These are phyloP conservation scores for Sminthurides bifidus DNA, from an alignment of 1,140 invertebrate genomes.

Conservation along the genomic window DNA sequence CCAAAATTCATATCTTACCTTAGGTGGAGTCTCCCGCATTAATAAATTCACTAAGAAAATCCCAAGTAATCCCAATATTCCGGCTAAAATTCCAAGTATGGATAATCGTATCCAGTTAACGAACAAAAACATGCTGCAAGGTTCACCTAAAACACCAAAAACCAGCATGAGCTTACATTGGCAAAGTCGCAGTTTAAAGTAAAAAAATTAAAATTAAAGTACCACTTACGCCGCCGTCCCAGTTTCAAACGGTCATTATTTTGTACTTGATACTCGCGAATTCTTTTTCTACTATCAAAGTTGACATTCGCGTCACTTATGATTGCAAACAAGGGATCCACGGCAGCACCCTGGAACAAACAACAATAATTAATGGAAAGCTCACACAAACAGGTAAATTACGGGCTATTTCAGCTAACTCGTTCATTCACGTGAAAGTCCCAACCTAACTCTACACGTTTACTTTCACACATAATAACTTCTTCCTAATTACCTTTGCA, in stretches of 20 bases:
- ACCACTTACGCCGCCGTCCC: constrained; percentile 9
- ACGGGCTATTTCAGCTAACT: not conserved
- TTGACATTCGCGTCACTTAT: constrained; percentile 10
- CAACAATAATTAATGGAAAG: not conserved
- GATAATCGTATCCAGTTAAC: not conserved
- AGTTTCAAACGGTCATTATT: constrained; percentile 18
- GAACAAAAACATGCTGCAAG: not conserved
- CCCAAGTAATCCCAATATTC: not conserved
- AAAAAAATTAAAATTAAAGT: not conserved
- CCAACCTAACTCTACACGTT: not conserved
- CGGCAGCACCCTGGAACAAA: constrained; percentile 7
- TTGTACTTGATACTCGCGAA: constrained; percentile 4
- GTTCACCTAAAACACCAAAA: constrained; percentile 1
- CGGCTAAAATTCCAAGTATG: not conserved
- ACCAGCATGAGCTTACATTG: not conserved
- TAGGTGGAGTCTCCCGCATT: not conserved
- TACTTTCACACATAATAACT: not conserved
- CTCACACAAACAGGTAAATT: not conserved
- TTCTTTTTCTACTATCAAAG: constrained; percentile 10
- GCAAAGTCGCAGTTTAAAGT: not conserved
- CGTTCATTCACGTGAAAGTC: not conserved
- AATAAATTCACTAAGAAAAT: not conserved
- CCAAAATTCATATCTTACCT: not conserved
- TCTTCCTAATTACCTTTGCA: constrained; percentile 18
- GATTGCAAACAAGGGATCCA: constrained; percentile 14